Percentiles rank a stretch among this genome's conserved stretches.
Evolutionary conservation across 2,113 vertebrate genomes (phyloP).

Genomic region (Chloropsis hardwickii): DNA sequence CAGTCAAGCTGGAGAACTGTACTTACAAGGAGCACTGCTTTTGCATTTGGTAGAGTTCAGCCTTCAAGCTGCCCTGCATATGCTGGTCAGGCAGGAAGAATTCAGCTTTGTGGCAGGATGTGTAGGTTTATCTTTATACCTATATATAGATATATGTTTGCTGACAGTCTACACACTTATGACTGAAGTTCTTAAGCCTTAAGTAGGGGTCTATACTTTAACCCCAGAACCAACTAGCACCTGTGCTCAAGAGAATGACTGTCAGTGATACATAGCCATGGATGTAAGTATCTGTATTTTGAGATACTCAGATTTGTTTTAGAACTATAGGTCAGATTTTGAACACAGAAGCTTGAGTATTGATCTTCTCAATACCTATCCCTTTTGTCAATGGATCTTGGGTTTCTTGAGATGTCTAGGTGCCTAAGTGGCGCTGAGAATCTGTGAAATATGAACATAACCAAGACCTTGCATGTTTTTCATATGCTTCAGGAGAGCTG

Average conservation of each 20-base stretch:
- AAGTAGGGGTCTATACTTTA: neutral
- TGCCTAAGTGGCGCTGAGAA: neutral
- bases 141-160: too few species aligned
- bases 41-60: neutral
- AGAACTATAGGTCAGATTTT: neutral
- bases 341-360: neutral
- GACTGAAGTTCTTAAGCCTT: neutral
- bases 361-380: neutral
- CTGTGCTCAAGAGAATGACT: neutral
- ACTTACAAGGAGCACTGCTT: neutral
- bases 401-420: neutral
- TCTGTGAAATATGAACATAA: neutral
- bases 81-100: neutral
- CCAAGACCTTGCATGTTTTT: neutral
- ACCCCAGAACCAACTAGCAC: neutral
- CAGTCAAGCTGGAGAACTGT: neutral
- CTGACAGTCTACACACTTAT: neutral
- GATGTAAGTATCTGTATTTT: neutral
- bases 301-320: neutral
- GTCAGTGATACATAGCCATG: neutral
- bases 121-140: neutral
- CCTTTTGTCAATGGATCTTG: neutral
- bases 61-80: accelerated
- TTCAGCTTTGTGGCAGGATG: neutral
- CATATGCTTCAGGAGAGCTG: neutral